Percentiles rank a stretch among this genome's conserved stretches.
phyloP scores from a whole-genome alignment of 1,140 invertebrate species.

The Berghia stephanieae region DNA sequence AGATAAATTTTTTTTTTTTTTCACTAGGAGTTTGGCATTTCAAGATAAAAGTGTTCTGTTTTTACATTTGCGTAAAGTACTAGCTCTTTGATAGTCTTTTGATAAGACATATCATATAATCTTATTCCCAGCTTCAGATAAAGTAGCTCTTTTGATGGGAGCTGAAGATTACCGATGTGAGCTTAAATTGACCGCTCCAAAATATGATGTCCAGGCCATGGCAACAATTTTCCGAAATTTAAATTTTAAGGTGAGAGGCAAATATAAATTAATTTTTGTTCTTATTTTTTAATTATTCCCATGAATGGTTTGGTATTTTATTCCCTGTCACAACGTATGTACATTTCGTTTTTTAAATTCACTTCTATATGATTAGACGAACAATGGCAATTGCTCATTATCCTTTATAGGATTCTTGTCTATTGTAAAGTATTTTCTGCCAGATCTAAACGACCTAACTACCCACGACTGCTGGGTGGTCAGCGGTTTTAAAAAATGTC shows the following conservation, averaged over 20 bases:
- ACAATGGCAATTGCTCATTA: too few species aligned
- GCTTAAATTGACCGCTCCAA: conserved; percentile 62
- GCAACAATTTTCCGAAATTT: conserved; percentile 56
- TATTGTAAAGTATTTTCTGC: too few species aligned
- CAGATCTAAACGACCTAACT: too few species aligned
- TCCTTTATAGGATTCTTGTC: too few species aligned
- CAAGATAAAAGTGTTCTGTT: too few species aligned
- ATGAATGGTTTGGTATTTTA: background rate
- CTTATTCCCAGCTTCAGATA: conserved; percentile 61
- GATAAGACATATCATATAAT: background rate
- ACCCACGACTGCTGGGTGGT: too few species aligned
- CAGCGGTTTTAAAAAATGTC: too few species aligned
- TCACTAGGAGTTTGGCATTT: background rate
- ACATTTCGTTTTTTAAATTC: too few species aligned
- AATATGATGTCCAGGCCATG: conserved; percentile 58
- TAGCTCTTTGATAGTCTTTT: too few species aligned
- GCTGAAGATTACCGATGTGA: conserved; percentile 66
- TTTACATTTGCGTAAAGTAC: too few species aligned
- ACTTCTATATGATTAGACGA: too few species aligned
- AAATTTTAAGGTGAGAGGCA: conserved; percentile 60
- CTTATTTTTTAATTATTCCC: background rate
- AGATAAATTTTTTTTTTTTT: background rate
- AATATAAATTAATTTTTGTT: background rate
- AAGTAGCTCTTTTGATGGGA: conserved; percentile 68
- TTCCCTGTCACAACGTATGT: too few species aligned